These are phyloP conservation scores for Leptopilina myrica DNA, from an alignment of 2,888 invertebrate genomes.

Conservation along the genomic window DNA sequence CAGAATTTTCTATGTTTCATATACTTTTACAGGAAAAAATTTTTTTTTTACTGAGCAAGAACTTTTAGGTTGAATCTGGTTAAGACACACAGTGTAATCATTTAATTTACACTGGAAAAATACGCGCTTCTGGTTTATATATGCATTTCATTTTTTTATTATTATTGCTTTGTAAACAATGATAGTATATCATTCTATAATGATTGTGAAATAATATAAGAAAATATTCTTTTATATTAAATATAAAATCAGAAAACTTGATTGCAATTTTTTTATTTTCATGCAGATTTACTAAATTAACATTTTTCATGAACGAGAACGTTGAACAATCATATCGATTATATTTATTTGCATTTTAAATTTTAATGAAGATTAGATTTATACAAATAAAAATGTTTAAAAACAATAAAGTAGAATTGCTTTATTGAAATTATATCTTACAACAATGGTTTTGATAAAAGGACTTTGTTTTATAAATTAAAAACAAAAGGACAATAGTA, in stretches of 20 bases:
- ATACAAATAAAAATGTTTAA: background rate
- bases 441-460: background rate
- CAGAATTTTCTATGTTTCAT: too few species aligned
- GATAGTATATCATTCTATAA: conserved; percentile 21
- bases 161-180: background rate
- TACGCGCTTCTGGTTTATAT: background rate
- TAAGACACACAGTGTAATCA: too few species aligned
- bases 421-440: background rate
- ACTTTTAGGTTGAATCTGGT: too few species aligned
- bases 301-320: background rate
- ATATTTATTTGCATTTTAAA: background rate
- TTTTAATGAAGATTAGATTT: background rate
- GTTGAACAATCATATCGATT: background rate
- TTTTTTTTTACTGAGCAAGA: too few species aligned
- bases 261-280: background rate
- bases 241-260: conserved; percentile 2
- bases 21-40: too few species aligned
- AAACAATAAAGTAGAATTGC: background rate
- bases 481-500: background rate
- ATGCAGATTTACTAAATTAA: background rate
- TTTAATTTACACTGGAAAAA: too few species aligned
- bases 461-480: background rate
- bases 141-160: background rate
- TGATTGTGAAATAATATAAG: background rate
- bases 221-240: background rate